Conservation (phyloP, 2,113 vertebrate species). For the Ginglymostoma cirratum region DNA sequence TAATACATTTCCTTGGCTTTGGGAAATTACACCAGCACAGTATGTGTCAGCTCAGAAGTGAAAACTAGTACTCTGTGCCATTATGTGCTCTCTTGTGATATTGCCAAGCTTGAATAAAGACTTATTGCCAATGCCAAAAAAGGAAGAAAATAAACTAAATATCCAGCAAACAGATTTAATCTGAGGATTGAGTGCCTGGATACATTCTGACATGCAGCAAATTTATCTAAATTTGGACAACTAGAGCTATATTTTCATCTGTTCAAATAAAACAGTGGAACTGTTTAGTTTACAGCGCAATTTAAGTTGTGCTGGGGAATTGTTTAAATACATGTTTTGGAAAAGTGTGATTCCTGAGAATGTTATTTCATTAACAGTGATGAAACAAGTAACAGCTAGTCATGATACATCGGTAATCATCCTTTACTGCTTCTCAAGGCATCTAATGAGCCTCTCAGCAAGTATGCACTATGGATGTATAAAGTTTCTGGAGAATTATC, state of each 20-base stretch:
- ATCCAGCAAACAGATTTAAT: constrained; percentile 2
- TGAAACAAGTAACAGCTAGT: not conserved
- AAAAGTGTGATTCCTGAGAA: constrained; percentile 9
- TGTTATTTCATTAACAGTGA: not conserved
- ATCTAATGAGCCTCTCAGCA: not conserved
- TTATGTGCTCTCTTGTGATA: not conserved
- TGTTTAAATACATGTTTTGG: not conserved
- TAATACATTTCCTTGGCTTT: not conserved
- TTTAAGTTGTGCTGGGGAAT: not conserved
- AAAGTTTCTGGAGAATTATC: not conserved
- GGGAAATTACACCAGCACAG: not conserved
- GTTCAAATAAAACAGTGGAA: not conserved
- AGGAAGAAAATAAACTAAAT: constrained; percentile 19
- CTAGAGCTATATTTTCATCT: not conserved
- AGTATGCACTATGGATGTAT: not conserved
- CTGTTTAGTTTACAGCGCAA: not conserved
- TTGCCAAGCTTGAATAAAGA: not conserved
- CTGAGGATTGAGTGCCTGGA: not conserved
- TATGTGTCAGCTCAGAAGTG: not conserved
- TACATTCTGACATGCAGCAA: constrained; percentile 6
- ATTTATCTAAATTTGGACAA: not conserved
- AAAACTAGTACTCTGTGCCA: not conserved
- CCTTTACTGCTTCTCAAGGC: constrained; percentile 6
- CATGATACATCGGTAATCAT: not conserved
- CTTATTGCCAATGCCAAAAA: not conserved